These are phyloP conservation scores for Malurus alboscapulatus DNA, from an alignment of 2,113 vertebrate species.

Conservation along the genomic window DNA sequence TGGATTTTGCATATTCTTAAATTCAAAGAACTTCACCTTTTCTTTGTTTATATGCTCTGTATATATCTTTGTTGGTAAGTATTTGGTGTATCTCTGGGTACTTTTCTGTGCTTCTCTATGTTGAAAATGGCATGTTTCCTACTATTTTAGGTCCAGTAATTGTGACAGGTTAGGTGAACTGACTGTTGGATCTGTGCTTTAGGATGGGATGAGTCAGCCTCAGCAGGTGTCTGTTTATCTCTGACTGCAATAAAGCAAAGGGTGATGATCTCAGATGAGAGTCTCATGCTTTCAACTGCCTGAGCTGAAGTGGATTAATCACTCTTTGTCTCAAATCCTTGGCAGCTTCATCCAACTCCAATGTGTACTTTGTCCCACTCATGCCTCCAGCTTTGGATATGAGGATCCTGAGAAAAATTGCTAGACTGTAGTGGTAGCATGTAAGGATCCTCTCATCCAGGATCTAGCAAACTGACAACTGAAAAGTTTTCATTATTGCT, in stretches of 20 bases:
- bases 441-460: not conserved
- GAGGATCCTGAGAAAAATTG: not conserved
- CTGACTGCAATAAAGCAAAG: conserved; percentile 6
- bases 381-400: not conserved
- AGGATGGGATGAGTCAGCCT: conserved; percentile 41
- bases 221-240: conserved; percentile 49
- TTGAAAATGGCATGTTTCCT: not conserved
- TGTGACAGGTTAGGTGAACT: not conserved
- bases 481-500: not conserved
- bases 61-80: not conserved
- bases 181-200: not conserved
- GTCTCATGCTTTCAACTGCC: not conserved
- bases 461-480: not conserved
- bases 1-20: not conserved
- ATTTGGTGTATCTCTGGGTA: not conserved
- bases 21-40: not conserved
- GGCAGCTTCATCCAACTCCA: not conserved
- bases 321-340: not conserved
- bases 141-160: not conserved
- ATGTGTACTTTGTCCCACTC: not conserved
- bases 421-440: not conserved
- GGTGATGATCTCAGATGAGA: conserved; percentile 32
- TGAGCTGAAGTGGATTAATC: not conserved
- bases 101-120: not conserved
- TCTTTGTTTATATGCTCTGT: not conserved